Conservation (phyloP, 2,888 invertebrate species). For the Cordilura impudica region DNA sequence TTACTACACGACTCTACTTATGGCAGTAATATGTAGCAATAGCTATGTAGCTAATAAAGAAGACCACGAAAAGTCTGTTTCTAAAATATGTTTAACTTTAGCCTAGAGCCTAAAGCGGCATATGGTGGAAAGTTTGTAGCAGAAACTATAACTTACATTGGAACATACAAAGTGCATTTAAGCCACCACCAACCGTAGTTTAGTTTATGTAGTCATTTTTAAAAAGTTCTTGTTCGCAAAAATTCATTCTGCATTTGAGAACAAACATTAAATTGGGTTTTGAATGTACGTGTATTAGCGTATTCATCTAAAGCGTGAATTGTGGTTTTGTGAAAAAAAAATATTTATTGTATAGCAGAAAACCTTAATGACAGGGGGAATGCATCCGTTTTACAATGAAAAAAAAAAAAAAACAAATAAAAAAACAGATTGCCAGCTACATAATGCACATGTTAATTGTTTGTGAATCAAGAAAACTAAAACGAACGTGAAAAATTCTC, state of each 20-base stretch:
- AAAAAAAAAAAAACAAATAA: neutral
- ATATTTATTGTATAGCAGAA: neutral
- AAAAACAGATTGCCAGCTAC: too few species aligned
- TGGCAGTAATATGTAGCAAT: conserved; percentile 11
- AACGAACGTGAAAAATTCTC: conserved; percentile 20
- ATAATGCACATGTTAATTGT: conserved; percentile 15
- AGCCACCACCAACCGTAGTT: conserved; percentile 20
- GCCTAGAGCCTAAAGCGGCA: conserved; percentile 42
- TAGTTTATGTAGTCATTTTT: conserved; percentile 31
- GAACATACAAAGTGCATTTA: conserved; percentile 28
- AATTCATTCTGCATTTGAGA: conserved; percentile 35
- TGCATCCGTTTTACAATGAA: conserved; percentile 23
- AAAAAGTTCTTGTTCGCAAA: conserved; percentile 14
- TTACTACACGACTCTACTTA: conserved; percentile 49
- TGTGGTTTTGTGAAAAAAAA: conserved; percentile 40
- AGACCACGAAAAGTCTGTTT: conserved; percentile 14
- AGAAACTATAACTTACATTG: neutral
- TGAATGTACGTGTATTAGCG: conserved; percentile 14
- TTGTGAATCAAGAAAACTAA: conserved; percentile 12
- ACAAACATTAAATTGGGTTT: conserved; percentile 27
- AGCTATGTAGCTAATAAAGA: neutral
- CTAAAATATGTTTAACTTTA: conserved; percentile 33
- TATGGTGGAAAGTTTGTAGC: neutral
- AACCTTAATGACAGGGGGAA: conserved; percentile 25
- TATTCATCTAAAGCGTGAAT: conserved; percentile 22